A percentile compares a stretch with the other conserved stretches of the same genome.
phyloP scores from a whole-genome alignment of 2,888 invertebrate species.

The Lochmaea crataegi region DNA sequence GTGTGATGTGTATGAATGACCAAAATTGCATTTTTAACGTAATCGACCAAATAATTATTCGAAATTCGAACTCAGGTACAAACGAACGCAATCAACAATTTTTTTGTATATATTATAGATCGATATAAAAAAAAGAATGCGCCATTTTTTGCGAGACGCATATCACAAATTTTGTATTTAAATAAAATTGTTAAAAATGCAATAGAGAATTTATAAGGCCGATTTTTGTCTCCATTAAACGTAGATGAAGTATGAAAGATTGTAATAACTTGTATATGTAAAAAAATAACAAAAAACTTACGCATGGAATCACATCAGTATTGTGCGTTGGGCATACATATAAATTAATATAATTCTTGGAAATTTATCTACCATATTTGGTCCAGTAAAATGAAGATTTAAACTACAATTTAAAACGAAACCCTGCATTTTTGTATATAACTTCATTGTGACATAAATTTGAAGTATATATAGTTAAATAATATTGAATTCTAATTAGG shows the following conservation, averaged over 20 bases:
- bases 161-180: conserved; percentile 50
- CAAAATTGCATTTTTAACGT: conserved; percentile 50
- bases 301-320: neutral
- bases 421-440: no score
- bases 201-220: conserved; percentile 46
- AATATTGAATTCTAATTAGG: no score
- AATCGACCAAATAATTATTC: conserved; percentile 49
- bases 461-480: no score
- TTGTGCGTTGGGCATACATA: neutral
- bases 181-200: conserved; percentile 49
- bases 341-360: no score
- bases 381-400: no score
- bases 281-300: conserved; percentile 19
- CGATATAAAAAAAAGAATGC: conserved; percentile 22
- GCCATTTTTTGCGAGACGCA: conserved; percentile 49
- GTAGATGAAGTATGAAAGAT: conserved; percentile 22
- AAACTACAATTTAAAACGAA: no score
- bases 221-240: conserved; percentile 37
- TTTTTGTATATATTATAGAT: conserved; percentile 47
- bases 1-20: conserved; percentile 35
- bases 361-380: no score
- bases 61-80: conserved; percentile 54
- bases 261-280: conserved; percentile 23
- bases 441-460: no score
- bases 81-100: conserved; percentile 53